phyloP scores from a whole-genome alignment of 2,113 vertebrate species.

The Epinephelus lanceolatus region DNA sequence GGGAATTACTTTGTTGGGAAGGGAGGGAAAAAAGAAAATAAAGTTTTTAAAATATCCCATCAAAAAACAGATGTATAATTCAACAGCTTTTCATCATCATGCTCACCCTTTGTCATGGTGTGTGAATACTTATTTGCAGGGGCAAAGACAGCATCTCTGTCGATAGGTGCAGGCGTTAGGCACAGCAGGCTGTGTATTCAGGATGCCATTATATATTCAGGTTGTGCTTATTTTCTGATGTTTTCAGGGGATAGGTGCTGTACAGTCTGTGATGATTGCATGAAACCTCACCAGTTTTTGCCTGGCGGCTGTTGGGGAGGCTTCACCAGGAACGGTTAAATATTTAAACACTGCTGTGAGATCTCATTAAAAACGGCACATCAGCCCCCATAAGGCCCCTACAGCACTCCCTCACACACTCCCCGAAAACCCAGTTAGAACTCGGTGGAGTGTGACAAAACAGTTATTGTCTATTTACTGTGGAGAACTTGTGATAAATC shows the following conservation, averaged over 20 bases:
- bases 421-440: conserved; percentile 81
- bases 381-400: conserved; percentile 75
- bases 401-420: conserved; percentile 74
- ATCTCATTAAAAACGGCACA: conserved; percentile 86
- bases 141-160: conserved; percentile 52
- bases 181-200: conserved; percentile 65
- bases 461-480: conserved; percentile 85
- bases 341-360: conserved; percentile 87
- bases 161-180: conserved; percentile 64
- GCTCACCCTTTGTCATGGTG: conserved; percentile 65
- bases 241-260: conserved; percentile 69
- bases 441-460: conserved; percentile 85
- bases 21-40: not conserved
- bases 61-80: conserved; percentile 76
- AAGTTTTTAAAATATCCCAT: conserved; percentile 65
- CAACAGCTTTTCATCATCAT: conserved; percentile 65
- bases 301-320: conserved; percentile 80
- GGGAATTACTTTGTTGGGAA: conserved; percentile 42
- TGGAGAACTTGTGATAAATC: conserved; percentile 81
- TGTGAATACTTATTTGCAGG: conserved; percentile 59
- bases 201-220: conserved; percentile 71
- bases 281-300: conserved; percentile 75
- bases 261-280: conserved; percentile 70
- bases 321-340: conserved; percentile 85
- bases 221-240: conserved; percentile 73